These are phyloP conservation scores for Ploceus nigricollis DNA, from an alignment of 2,113 vertebrate genomes.

Conservation along the genomic window DNA sequence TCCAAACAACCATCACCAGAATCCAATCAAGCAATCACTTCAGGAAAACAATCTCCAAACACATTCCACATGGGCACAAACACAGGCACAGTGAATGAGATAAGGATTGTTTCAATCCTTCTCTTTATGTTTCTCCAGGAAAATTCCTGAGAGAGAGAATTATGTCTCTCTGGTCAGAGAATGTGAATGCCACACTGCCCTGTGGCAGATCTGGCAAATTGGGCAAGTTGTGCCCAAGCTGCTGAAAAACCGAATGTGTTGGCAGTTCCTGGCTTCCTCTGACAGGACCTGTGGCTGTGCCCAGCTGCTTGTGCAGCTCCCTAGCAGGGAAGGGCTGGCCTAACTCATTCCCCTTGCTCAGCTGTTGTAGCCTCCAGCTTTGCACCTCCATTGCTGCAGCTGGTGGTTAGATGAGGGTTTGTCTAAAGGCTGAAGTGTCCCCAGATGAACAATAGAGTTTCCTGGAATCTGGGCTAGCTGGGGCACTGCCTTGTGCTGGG, in stretches of 20 bases:
- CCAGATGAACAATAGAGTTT: rapidly evolving
- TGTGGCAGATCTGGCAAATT: background rate
- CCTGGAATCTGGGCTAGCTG: background rate
- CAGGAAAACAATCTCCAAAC: too few relatives aligned
- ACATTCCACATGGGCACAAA: too few relatives aligned
- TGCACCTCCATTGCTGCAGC: background rate
- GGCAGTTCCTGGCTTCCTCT: background rate
- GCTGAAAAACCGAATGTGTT: background rate
- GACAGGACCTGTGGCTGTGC: background rate
- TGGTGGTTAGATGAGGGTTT: background rate
- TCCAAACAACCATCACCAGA: too few relatives aligned
- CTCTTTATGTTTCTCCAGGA: too few relatives aligned
- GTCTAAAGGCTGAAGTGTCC: background rate
- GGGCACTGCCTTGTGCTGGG: background rate
- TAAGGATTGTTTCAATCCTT: too few relatives aligned
- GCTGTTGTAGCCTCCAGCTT: background rate
- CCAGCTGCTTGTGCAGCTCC: background rate
- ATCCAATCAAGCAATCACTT: too few relatives aligned
- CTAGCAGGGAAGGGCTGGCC: background rate
- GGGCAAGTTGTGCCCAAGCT: background rate
- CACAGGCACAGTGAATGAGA: too few relatives aligned
- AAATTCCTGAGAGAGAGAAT: too few relatives aligned
- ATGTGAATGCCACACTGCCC: too few relatives aligned
- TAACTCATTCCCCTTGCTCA: background rate
- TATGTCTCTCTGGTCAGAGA: too few relatives aligned